phyloP scores from a whole-genome alignment of 2,113 vertebrate genomes.

The Numida meleagris region DNA sequence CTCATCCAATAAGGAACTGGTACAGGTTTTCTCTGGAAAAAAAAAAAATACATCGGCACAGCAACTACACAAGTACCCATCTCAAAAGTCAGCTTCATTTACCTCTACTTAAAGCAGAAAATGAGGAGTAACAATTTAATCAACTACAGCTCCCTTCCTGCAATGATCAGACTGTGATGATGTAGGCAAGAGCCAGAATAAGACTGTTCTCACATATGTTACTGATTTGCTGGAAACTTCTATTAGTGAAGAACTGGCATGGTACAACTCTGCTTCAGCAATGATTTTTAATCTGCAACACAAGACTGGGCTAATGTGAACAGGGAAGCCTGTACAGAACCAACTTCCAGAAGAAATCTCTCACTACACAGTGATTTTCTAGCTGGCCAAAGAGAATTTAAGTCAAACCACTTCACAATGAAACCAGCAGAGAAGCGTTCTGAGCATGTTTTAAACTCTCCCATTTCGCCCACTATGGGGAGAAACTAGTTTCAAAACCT shows the following conservation, averaged over 20 bases:
- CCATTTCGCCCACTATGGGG: neutral
- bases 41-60: neutral
- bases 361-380: neutral
- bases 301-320: neutral
- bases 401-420: neutral
- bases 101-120: neutral
- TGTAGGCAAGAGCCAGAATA: neutral
- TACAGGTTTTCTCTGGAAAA: neutral
- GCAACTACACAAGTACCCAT: neutral
- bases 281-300: neutral
- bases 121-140: neutral
- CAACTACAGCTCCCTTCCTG: neutral
- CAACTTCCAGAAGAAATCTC: neutral
- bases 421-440: neutral
- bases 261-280: neutral
- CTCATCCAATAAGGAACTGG: neutral
- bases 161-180: neutral
- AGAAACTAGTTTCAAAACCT: neutral
- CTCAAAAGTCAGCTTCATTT: neutral
- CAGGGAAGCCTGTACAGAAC: neutral
- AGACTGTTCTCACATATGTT: neutral
- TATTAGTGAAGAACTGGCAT: neutral
- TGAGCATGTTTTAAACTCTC: neutral
- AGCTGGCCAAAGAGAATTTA: neutral
- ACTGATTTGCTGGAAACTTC: neutral